These are phyloP conservation scores for Chymomyza costata DNA, from an alignment of 1,140 invertebrate species.

Conservation along the genomic window DNA sequence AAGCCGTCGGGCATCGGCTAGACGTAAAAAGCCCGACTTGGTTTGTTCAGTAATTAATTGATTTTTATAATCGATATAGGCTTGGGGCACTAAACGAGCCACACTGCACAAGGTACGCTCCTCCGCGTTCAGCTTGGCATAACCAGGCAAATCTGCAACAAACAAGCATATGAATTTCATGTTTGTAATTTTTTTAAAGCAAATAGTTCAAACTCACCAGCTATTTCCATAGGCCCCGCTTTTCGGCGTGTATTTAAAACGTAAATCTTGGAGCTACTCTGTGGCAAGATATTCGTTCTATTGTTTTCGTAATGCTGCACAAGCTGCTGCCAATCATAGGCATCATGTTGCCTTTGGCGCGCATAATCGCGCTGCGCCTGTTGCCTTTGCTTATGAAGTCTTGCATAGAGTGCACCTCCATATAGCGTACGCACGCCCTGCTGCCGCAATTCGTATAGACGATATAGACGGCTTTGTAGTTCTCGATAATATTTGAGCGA, in stretches of 20 bases:
- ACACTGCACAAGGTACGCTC: slow-evolving; percentile 87
- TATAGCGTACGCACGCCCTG: slow-evolving; percentile 83
- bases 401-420: slow-evolving; percentile 81
- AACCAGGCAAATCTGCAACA: slow-evolving; percentile 86
- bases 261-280: slow-evolving; percentile 57
- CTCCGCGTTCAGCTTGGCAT: slow-evolving; percentile 82
- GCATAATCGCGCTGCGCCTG: slow-evolving; percentile 76
- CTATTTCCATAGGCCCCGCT: slow-evolving; percentile 80
- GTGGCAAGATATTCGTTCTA: slow-evolving; percentile 22
- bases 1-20: slow-evolving; percentile 87
- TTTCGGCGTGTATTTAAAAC: slow-evolving; percentile 49
- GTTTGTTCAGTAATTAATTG: slow-evolving; percentile 85
- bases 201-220: slow-evolving; percentile 26
- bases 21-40: slow-evolving; percentile 82
- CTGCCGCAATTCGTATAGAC: slow-evolving; percentile 81
- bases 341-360: slow-evolving; percentile 56
- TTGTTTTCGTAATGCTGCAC: slow-evolving; percentile 50
- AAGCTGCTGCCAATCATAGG: slow-evolving; percentile 75
- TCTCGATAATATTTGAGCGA: slow-evolving; percentile 83
- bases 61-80: slow-evolving; percentile 86
- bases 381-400: slow-evolving; percentile 79
- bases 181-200: background rate
- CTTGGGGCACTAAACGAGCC: slow-evolving; percentile 83
- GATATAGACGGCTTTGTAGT: slow-evolving; percentile 80
- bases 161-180: too few relatives aligned